Base-by-base conservation (phyloP, 1,140 invertebrate genomes). In the Drosophila mauritiana region DNA sequence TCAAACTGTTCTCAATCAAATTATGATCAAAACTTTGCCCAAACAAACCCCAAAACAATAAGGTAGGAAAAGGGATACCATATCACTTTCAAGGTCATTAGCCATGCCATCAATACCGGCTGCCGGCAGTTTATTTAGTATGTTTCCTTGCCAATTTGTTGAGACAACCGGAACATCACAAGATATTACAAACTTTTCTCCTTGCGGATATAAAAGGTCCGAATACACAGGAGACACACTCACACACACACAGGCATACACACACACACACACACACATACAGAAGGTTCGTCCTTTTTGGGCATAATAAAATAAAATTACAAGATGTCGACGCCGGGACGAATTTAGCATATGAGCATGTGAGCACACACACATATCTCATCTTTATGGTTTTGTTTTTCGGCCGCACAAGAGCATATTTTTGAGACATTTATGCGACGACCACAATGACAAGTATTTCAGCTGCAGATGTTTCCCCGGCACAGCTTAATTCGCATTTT, bases 251-350 rank as follows among this genome's bases (percentile, higher is more conserved):
- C 0, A 8, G 1, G 7, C 27, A 27, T 7, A 27, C 27, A 31
- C 6, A 31, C 7, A 31, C 27, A 31, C 31, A 27, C 27, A 31
- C 6, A 31, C 7, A 31, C 27, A 31, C 31, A 10, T 31, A 31
- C 31, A 31, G 3, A 1, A 6, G 31, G 39, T 27, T 39, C 58
- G 56, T 85, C 67, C 53, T 48, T 68, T 42, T 63, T 59, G 53
- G 53, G 52, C 40, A 48, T 81, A 78, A 85, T 86, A 86, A 86
- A 85, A 85, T 86, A 70, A 77, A 77, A 85, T 78, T 86, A 78
- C 82, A 68, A 86, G 69, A 73, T 77, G 79, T 81, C 58, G 62
- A 68, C 81, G 54, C 45, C 52, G 53, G 59, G 36, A 20, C 31
- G 62, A 81, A 45, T 57, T 55, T 62, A 64, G 54, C 77, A 79